Conservation (phyloP, 2,888 invertebrate species). For the Brassicogethes aeneus region DNA sequence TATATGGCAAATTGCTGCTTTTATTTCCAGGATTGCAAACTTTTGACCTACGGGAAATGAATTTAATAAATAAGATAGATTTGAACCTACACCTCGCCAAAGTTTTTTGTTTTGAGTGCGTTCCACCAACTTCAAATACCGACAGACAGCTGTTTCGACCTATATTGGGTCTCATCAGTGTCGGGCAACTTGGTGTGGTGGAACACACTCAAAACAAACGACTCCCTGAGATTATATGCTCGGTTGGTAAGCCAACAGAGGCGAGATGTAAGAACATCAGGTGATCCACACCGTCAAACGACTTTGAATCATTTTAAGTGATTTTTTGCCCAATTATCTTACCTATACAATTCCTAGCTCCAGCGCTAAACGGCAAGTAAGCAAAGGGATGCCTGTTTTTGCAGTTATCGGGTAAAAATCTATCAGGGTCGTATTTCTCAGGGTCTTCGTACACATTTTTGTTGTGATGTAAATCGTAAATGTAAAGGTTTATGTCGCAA, state of each 20-base stretch:
- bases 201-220: neutral
- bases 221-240: too few species aligned
- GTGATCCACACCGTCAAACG: too few species aligned
- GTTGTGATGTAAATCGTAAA: conserved; percentile 42
- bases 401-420: conserved; percentile 34
- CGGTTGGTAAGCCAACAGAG: too few species aligned
- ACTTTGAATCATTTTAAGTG: neutral
- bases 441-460: conserved; percentile 41
- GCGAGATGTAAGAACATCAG: too few species aligned
- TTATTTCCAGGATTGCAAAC: conserved; percentile 56
- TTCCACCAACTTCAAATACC: too few species aligned
- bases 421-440: conserved; percentile 35
- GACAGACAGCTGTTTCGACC: too few species aligned
- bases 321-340: conserved; percentile 8
- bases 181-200: neutral
- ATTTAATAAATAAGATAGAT: too few species aligned
- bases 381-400: conserved; percentile 35
- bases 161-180: too few species aligned
- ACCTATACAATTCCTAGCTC: conserved; percentile 35
- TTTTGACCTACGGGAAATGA: too few species aligned
- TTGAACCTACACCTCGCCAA: too few species aligned
- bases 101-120: too few species aligned
- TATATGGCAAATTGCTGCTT: conserved; percentile 47
- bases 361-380: conserved; percentile 38
- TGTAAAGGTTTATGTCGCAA: conserved; percentile 44